Evolutionary conservation across 2,113 vertebrate species (phyloP), one percentile per base, ranked within the genome.

Genomic region (Fregata magnificens): DNA sequence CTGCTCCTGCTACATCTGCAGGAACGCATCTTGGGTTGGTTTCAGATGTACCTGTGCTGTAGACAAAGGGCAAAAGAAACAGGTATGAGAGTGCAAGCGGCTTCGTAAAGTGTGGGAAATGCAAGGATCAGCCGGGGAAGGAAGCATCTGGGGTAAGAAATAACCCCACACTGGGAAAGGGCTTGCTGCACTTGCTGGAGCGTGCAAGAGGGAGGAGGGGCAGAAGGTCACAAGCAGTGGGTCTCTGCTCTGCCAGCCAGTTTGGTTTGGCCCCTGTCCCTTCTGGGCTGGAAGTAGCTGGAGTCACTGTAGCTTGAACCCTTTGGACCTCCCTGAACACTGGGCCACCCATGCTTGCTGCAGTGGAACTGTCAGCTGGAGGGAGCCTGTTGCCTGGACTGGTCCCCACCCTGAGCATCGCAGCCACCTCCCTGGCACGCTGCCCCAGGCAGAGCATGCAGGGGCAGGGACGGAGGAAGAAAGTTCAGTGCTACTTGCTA

Each of bases 31-130:
- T 38, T 36, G 62, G 9, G 36, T 6, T 86, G 34, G 44, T 47
- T 86, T 88, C 58, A 65, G 58, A 38, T 24, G 56, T 36, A 26
- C 12, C 49, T 2, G 2, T 50, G 20, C 22, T 73, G 16, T 24
- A 72, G 62, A 53, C 29, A 52, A 93, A 69, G 9, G 34, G 40
- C 58, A 69, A 52, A 88, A 92, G 50, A 42, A 87, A 38, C 16
- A 55, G 29, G 34, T 24, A 15, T 0, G 0, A 81, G 40, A 25
- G 24, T 32, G 13, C 55, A n/a, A 47, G 65, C 4, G 7, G 44
- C 53, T 90, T 62, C 1, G 1, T 34, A 4, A 86, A 78, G 47
- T 6, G 16, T 26, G 53, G 58, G 62, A 80, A 80, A 72, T 13
- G 11, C 26, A 86, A 67, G 34, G 42, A 78, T 67, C 32, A 69